Evolutionary conservation across 2,113 vertebrate genomes (phyloP).

Genomic region (Trematomus loennbergii): DNA sequence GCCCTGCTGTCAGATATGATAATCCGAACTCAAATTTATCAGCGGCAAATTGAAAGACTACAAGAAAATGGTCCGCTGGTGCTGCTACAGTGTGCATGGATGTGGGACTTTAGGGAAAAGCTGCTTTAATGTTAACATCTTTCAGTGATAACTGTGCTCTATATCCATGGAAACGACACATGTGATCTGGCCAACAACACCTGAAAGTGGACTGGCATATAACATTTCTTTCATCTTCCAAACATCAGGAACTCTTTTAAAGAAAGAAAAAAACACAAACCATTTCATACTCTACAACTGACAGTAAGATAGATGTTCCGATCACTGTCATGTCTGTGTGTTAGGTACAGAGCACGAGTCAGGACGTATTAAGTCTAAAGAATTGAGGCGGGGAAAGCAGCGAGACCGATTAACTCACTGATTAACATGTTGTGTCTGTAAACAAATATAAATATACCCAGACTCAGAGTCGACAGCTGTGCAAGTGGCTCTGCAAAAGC

Average conservation of each 20-base stretch:
- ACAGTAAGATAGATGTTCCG: background rate
- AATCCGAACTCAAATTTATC: background rate
- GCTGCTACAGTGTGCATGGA: background rate
- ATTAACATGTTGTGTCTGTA: background rate
- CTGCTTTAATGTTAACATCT: no score
- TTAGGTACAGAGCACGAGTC: background rate
- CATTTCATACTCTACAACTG: no score
- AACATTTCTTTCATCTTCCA: background rate
- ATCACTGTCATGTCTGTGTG: background rate
- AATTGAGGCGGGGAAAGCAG: background rate
- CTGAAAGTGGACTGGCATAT: background rate
- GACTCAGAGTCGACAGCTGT: background rate
- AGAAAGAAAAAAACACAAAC: no score
- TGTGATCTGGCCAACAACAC: constrained; percentile 3
- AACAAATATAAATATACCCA: no score
- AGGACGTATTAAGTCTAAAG: background rate
- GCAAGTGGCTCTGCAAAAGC: background rate
- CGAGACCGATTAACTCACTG: background rate
- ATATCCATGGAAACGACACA: constrained; percentile 16
- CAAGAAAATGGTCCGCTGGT: background rate
- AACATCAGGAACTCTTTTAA: background rate
- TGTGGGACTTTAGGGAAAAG: no score
- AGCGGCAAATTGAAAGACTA: constrained; percentile 11
- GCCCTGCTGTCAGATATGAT: constrained; percentile 19
- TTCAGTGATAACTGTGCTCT: no score